Base-by-base conservation (phyloP, 2,113 vertebrate genomes). In the Labeo catla region DNA sequence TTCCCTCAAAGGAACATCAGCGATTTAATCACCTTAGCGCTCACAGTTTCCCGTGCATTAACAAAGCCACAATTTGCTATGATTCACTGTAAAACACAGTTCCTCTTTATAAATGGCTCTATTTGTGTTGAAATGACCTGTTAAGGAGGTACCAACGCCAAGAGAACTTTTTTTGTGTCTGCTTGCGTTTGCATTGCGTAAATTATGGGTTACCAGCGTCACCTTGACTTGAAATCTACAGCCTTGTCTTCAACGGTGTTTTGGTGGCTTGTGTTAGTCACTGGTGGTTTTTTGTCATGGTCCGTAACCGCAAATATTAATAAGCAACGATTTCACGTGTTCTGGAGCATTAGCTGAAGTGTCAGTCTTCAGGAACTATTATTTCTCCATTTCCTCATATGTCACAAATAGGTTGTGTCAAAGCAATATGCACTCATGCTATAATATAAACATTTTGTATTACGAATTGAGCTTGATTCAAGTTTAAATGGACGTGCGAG, bases 51-150 rank as follows among this genome's bases (percentile, higher is more conserved):
- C 86, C 43, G n/a, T 70, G 76, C n/a, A 43, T 76, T 57, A 86
- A 87, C 82, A 80, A 87, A 90, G 83, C 84, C 86, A 86, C 74
- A 91, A 85, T 86, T 91, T 83, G 77, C 77, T 84, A 86, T 89
- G 89, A 90, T 86, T 90, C 89, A 90, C 73, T 23, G 47, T 80
- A 50, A 72, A 74, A 77, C 81, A 86, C 83, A 85, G 47, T 70
- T 81, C 72, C 81, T 87, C 76, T 66, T 83, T 81, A 83, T 76
- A 83, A 86, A 83, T 76, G 57, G 21, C 34, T 59, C 65, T 72
- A 80, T 84, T 86, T 84, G 79, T 84, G 79, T 34, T 86, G 81
- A 87, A 89, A 90, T 76, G 39, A 85, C 78, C 76, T 86, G 76
- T 82, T 77, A 86, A 63, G 36, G 84, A 86, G 59, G 59, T 84